phyloP scores from a whole-genome alignment of 53 echinoderm and acorn worm genomes.

The Antedon mediterranea region DNA sequence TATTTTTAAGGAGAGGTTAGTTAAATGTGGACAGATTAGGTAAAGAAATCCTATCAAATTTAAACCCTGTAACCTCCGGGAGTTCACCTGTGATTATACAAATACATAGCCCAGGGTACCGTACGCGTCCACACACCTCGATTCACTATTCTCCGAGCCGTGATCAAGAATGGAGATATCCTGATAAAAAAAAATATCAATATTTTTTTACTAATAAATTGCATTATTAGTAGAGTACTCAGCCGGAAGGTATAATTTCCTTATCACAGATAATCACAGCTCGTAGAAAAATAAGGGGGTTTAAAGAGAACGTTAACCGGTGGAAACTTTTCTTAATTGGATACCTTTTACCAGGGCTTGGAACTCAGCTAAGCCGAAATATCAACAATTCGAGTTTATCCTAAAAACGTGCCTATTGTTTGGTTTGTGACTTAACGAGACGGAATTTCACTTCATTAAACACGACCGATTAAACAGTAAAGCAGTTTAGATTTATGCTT shows the following conservation, averaged over 20 bases:
- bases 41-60: not conserved
- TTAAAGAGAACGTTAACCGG: not conserved
- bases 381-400: not conserved
- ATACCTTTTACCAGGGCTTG: too few relatives aligned
- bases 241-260: not conserved
- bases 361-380: not conserved
- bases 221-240: not conserved
- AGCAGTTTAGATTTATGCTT: not conserved
- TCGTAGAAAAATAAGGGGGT: not conserved
- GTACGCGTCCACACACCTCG: not conserved
- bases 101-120: not conserved
- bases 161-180: not conserved
- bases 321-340: not conserved
- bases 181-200: not conserved
- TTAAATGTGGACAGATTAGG: not conserved
- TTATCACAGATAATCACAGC: not conserved
- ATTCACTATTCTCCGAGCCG: not conserved
- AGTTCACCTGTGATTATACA: not conserved
- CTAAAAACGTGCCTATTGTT: not conserved
- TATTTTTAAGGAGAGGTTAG: not conserved
- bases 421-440: not conserved
- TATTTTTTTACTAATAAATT: not conserved
- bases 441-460: not conserved
- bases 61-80: not conserved
- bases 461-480: not conserved